Base-by-base conservation (phyloP, 2,113 vertebrate species). In the Thryonomys swinderianus region DNA sequence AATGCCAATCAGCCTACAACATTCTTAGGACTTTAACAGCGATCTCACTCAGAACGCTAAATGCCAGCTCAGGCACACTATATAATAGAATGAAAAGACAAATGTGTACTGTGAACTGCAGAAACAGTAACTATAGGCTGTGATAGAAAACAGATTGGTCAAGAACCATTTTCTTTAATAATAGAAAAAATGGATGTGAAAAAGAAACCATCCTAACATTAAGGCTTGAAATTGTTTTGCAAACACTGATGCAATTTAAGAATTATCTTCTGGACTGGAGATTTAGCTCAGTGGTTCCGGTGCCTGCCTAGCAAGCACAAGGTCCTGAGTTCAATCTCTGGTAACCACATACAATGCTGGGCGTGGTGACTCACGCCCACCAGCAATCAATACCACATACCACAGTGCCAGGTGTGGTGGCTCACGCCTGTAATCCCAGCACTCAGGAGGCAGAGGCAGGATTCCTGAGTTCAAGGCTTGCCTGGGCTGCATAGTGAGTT, bases 31-130 rank as follows among this genome's bases (percentile, higher is more conserved):
- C 3, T 57, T 73, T 89, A 30, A 20, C 23, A 64, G 51, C n/a
- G 7, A 64, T 17, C 5, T 64, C 16, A 18, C 12, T 20, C 27
- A 71, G 42, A 42, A 61, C 25, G 4, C 16, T n/a, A 34, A 55
- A 61, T 34, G 1, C 14, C 62, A 79, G 6, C 5, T 9, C 2
- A 1, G 8, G 21, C 6, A 71, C 1, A 32, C 9, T 3, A n/a
- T 9, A 69, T 8, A 25, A 32, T 1, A 32, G 3, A 90, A 80
- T 20, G 30, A 53, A 55, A 16, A 55, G 5, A 81, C 30, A 78
- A 48, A 59, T 3, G 13, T 32, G 8, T 6, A 45, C 12, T 14
- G n/a, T 78, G 23, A 84, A 42, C 21, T 82, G 6, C 14, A 64
- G n/a, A 7, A 64, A 16, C 14, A 57, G 23, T 48, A 59, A 27